Conservation (phyloP, 2,888 invertebrate genomes). For the Oscheius sp. region DNA sequence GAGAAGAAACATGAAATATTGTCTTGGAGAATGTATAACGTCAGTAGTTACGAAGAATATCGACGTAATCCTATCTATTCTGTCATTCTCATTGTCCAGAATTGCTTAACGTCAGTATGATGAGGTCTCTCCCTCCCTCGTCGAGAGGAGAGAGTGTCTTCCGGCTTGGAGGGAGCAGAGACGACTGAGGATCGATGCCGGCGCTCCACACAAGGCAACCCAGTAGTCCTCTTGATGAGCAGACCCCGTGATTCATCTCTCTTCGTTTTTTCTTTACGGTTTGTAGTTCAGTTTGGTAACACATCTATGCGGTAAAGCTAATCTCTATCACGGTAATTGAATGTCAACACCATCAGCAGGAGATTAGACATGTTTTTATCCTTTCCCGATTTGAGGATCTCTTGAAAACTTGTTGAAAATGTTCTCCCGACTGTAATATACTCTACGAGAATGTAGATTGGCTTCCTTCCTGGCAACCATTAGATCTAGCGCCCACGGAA, state of each 20-base stretch:
- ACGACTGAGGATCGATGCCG: conserved; percentile 21
- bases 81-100: conserved; percentile 30
- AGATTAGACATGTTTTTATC: neutral
- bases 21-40: too few species aligned
- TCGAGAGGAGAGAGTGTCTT: conserved; percentile 17
- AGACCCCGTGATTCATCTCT: conserved; percentile 16
- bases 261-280: neutral
- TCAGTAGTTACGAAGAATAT: too few species aligned
- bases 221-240: conserved; percentile 21
- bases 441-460: too few species aligned
- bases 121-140: conserved; percentile 3
- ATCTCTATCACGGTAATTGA: neutral
- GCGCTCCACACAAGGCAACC: conserved; percentile 37
- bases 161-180: conserved; percentile 15
- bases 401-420: neutral
- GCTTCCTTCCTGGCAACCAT: too few species aligned
- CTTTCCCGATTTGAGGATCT: neutral
- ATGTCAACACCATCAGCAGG: neutral
- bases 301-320: neutral
- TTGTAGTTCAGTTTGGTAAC: neutral
- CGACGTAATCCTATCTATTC: too few species aligned
- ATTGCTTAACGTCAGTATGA: conserved; percentile 36
- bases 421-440: too few species aligned
- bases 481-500: too few species aligned
- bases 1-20: too few species aligned